These are phyloP conservation scores for Pelosia muscerda DNA, from an alignment of 2,888 invertebrate genomes.

Conservation along the genomic window DNA sequence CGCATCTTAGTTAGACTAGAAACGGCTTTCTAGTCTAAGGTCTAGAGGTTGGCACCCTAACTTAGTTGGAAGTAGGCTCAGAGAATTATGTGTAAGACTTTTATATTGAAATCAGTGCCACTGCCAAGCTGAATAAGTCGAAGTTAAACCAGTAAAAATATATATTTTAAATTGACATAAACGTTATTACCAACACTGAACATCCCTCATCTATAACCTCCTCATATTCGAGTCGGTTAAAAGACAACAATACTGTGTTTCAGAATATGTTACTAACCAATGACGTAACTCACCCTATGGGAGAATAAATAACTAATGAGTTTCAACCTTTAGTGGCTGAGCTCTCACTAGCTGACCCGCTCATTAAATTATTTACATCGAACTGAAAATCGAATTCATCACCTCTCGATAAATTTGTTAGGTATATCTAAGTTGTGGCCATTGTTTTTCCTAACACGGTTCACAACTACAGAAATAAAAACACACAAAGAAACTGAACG, in stretches of 20 bases:
- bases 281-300: conserved; percentile 3
- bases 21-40: too few relatives aligned
- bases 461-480: background rate
- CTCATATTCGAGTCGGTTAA: too few relatives aligned
- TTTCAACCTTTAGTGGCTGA: conserved; percentile 4
- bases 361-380: conserved; percentile 4
- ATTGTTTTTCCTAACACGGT: background rate
- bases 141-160: too few relatives aligned
- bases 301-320: background rate
- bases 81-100: too few relatives aligned
- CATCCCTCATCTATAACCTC: too few relatives aligned
- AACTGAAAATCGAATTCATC: conserved; percentile 4
- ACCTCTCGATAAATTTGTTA: conserved; percentile 1
- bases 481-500: background rate
- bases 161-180: too few relatives aligned
- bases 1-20: too few relatives aligned
- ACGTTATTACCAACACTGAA: too few relatives aligned
- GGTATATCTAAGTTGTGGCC: background rate
- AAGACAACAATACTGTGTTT: background rate
- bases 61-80: too few relatives aligned
- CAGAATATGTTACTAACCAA: background rate
- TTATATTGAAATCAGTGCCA: too few relatives aligned
- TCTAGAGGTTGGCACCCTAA: too few relatives aligned
- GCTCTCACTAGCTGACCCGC: conserved; percentile 3
- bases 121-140: too few relatives aligned